Base-by-base conservation (phyloP, 2,797 vertebrate species). In the Oreochromis grahami region DNA sequence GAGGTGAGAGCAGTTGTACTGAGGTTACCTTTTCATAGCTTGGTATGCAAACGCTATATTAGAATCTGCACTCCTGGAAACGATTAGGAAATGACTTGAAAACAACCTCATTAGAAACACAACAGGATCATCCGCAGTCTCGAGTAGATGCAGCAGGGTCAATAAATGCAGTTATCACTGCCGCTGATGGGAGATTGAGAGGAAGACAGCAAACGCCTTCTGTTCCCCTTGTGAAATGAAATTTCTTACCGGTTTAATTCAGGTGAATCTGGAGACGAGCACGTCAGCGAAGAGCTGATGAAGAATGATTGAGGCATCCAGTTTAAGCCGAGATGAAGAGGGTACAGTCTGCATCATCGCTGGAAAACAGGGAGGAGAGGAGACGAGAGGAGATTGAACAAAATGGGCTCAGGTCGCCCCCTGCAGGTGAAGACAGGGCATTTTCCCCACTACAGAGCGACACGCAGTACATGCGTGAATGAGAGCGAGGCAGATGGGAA, bases 321-420 rank as follows among this genome's bases (percentile, higher is more conserved):
- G 76, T 48, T 51, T 10, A 24, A 48, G 58, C 36, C 52, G 82
- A 17, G 84, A 87, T 65, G 83, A 60, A 32, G 88, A 88, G 68
- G 78, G 81, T 4, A 56, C 45, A 29, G 65, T 86, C 90, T 87
- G 93, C 94, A 90, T 91, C 91, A 86, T 91, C 90, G 72, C 77
- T 82, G 90, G 86, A 86, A 90, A 92, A 90, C 82, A 83, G 86
- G 85, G 91, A 89, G 89, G 88, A 82, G 85, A 79, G 77, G 68
- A 83, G 86, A 36, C 15, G 41, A 56, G 56, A 43, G 43, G 36
- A 26, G 68, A 78, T 76, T 19, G 52, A 10, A 89, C 84, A 77
- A 76, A 45, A 5, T 9, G 72, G 21, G 41, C 56, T 76, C 51
- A 38, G 13, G 88, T 55, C 90, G 89, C 93, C 93, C 91, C 89